phyloP scores from a whole-genome alignment of 1,140 invertebrate species.

The Agraylea sexmaculata region DNA sequence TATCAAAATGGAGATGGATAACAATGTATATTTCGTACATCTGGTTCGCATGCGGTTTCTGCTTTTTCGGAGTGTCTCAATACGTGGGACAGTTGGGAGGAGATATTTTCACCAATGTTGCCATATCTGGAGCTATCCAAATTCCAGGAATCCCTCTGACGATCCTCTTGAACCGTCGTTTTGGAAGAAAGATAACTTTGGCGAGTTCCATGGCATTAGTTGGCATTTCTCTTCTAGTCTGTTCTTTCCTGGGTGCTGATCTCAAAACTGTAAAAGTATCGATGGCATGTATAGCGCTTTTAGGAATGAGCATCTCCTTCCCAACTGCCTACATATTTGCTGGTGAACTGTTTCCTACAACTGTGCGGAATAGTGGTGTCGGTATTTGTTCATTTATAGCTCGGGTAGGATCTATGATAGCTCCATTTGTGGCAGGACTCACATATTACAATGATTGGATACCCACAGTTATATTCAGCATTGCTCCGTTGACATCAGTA shows the following conservation, averaged over 20 bases:
- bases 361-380: constrained; percentile 43
- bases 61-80: constrained; percentile 54
- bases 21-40: constrained; percentile 49
- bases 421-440: constrained; percentile 37
- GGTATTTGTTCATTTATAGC: constrained; percentile 47
- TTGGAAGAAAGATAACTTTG: constrained; percentile 13
- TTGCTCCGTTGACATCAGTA: constrained; percentile 44
- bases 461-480: constrained; percentile 50
- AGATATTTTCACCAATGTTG: constrained; percentile 52
- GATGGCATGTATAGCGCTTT: constrained; percentile 42
- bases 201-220: constrained; percentile 13
- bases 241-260: too few relatives aligned
- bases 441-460: constrained; percentile 31
- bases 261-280: constrained; percentile 21
- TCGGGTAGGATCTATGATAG: constrained; percentile 43
- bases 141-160: constrained; percentile 40
- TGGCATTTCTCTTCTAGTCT: too few relatives aligned
- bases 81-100: constrained; percentile 51
- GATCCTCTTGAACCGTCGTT: constrained; percentile 8
- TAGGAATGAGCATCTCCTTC: constrained; percentile 47
- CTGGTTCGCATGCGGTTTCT: constrained; percentile 53
- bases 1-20: constrained; percentile 52
- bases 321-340: constrained; percentile 45
- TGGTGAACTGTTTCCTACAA: constrained; percentile 46
- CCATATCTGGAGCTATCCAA: constrained; percentile 43